These are phyloP conservation scores for Tretioscincus oriximinensis DNA, from an alignment of 2,113 vertebrate species.

Conservation along the genomic window DNA sequence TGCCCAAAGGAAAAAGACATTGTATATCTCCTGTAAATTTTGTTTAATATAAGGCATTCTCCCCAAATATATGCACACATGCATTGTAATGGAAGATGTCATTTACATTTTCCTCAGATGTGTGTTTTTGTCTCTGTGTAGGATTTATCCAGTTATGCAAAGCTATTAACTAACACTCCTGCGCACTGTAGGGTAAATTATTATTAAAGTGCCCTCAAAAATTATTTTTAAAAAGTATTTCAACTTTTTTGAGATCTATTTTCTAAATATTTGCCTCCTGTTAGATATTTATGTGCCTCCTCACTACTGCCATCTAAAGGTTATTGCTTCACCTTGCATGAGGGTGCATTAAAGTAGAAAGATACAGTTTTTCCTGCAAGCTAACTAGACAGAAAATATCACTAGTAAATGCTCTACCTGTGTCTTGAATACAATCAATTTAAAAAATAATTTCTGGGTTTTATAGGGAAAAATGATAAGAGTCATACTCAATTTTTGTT, in stretches of 20 bases:
- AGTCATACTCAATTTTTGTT: neutral
- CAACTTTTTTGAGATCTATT: neutral
- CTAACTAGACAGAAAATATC: neutral
- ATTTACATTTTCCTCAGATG: neutral
- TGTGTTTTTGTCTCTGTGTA: neutral
- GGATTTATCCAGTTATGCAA: neutral
- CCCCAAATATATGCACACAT: too few relatives aligned
- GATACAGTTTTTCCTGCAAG: neutral
- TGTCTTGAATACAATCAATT: neutral
- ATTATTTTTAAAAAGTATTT: neutral
- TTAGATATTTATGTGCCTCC: neutral
- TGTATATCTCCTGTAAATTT: neutral
- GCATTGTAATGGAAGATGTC: neutral
- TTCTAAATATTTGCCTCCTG: neutral
- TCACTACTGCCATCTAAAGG: conserved; percentile 20
- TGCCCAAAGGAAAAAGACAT: neutral
- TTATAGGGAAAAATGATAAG: neutral
- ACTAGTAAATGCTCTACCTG: neutral
- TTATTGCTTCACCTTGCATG: neutral
- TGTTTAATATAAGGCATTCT: too few relatives aligned
- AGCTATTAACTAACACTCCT: neutral
- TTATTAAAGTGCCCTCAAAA: neutral
- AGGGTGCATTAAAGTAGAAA: neutral
- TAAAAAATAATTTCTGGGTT: neutral
- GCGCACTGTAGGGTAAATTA: neutral